Conservation (phyloP, 2,113 vertebrate species). For the Tauraco erythrolophus region DNA sequence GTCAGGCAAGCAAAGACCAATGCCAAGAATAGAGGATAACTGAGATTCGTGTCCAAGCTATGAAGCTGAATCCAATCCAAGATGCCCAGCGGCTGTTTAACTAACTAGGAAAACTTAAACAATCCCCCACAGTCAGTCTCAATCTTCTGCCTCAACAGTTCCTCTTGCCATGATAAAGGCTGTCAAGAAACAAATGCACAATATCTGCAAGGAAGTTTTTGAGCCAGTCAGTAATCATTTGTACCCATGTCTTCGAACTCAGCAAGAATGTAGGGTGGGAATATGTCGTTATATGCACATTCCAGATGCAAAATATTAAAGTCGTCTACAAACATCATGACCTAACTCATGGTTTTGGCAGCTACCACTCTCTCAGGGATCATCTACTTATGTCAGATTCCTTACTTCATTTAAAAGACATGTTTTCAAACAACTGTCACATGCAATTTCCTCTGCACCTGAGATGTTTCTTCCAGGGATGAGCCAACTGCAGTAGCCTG, state of each 20-base stretch:
- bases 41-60: conserved; percentile 27
- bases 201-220: conserved; percentile 21
- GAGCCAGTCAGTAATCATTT: conserved; percentile 22
- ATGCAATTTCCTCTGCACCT: conserved; percentile 10
- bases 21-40: conserved; percentile 31
- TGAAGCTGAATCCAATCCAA: conserved; percentile 28
- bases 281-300: background rate
- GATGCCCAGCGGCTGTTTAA: conserved; percentile 40
- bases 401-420: conserved; percentile 24
- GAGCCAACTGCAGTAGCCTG: background rate
- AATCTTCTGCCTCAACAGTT: conserved; percentile 4
- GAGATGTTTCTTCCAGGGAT: background rate
- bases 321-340: conserved; percentile 5
- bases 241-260: background rate
- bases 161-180: conserved; percentile 15
- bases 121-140: conserved; percentile 2
- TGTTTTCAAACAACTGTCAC: conserved; percentile 50
- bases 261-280: conserved; percentile 7
- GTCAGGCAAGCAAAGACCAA: conserved; percentile 21
- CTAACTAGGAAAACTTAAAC: conserved; percentile 41
- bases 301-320: conserved; percentile 61
- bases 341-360: conserved; percentile 45
- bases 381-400: conserved; percentile 32
- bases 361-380: conserved; percentile 19
- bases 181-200: conserved; percentile 20